A percentile compares a stretch with the other conserved stretches of the same genome.
Evolutionary conservation across 2,888 invertebrate species (phyloP).

Genomic region (Cerastis rubricosa): DNA sequence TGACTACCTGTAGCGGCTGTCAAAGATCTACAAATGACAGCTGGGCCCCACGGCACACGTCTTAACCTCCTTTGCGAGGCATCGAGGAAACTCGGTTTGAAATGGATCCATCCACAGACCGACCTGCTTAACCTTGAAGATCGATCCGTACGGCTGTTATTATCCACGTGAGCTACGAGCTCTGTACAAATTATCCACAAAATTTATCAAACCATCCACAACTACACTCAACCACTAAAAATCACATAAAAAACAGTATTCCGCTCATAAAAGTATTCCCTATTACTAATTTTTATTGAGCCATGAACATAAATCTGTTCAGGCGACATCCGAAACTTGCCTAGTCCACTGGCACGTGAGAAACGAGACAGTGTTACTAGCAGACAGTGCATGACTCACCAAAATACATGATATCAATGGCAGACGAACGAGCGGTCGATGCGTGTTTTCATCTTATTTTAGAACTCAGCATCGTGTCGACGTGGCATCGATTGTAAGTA

Average conservation of each 20-base stretch:
- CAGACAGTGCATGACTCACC: constrained; percentile 77
- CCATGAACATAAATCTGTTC: constrained; percentile 45
- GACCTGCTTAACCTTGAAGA: neutral
- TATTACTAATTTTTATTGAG: constrained; percentile 34
- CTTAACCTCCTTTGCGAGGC: neutral
- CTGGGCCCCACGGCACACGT: neutral
- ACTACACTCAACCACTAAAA: constrained; percentile 23
- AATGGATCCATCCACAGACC: neutral
- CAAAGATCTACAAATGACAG: neutral
- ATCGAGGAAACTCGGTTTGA: neutral
- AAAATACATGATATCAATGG: constrained; percentile 74
- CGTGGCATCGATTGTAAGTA: constrained; percentile 65
- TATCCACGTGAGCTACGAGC: neutral
- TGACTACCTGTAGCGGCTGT: neutral
- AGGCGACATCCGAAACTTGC: constrained; percentile 25
- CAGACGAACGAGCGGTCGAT: constrained; percentile 68
- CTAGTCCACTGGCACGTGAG: constrained; percentile 37
- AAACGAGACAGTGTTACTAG: constrained; percentile 58
- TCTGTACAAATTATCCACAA: neutral
- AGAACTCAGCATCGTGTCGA: constrained; percentile 69
- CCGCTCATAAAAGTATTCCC: constrained; percentile 13
- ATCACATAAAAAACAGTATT: constrained; percentile 20
- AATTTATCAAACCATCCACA: neutral
- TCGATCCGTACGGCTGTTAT: neutral
- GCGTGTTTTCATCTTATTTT: constrained; percentile 76